Conservation (phyloP, 1,140 invertebrate genomes). For the Maconellicoccus hirsutus region DNA sequence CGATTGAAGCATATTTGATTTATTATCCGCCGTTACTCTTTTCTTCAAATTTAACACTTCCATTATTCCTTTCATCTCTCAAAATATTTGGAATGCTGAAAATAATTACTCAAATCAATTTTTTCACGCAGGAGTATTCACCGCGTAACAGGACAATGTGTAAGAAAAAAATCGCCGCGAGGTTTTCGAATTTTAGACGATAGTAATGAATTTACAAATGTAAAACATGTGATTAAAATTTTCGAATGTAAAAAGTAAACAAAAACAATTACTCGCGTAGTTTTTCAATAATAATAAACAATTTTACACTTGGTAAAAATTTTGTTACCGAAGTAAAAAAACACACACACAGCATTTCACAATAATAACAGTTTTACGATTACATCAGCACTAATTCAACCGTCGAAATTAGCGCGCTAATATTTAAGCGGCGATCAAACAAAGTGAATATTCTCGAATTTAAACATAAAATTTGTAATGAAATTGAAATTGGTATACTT, state of each 20-base stretch:
- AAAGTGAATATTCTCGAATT: not conserved
- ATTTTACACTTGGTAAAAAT: not conserved
- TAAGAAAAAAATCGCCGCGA: no score
- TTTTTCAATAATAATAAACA: not conserved
- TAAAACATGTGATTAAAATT: no score
- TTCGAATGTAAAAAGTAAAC: not conserved
- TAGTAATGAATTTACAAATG: no score
- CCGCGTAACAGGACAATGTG: no score
- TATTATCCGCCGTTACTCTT: not conserved
- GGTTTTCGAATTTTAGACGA: no score
- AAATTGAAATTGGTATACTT: not conserved
- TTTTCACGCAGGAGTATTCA: no score
- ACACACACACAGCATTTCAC: not conserved
- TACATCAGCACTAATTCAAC: not conserved
- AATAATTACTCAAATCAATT: not conserved
- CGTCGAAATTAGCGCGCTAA: no score
- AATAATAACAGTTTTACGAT: not conserved
- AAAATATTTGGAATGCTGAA: not conserved
- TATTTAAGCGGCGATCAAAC: no score
- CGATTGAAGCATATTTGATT: not conserved
- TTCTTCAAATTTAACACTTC: not conserved
- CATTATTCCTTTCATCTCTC: constrained; percentile 13
- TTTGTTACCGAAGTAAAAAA: not conserved
- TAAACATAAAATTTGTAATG: not conserved
- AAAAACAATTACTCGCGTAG: not conserved